Percentiles rank a stretch among this genome's conserved stretches.
Evolutionary conservation across 2,113 vertebrate genomes (phyloP).

Genomic region (rabbit (Oryctolagus cuniculus)): DNA sequence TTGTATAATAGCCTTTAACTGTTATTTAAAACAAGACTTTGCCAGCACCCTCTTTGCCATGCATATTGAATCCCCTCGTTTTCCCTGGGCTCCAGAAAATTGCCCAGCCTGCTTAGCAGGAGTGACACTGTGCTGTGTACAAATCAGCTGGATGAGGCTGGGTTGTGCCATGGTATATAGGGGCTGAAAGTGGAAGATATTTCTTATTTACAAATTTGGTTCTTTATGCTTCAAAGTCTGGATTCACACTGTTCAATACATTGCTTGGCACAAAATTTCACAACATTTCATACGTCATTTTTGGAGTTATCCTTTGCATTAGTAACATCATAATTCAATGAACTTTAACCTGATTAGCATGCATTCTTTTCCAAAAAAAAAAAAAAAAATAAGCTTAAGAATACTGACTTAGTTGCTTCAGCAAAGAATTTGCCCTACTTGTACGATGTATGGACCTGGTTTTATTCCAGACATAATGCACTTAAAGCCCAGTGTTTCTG

Average conservation of each 20-base stretch:
- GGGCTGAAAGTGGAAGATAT: not conserved
- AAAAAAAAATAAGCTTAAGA: not conserved
- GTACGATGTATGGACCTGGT: not conserved
- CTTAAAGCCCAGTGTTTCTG: not conserved
- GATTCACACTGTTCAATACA: not conserved
- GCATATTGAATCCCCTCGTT: not conserved
- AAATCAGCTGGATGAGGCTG: not conserved
- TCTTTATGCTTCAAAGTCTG: not conserved
- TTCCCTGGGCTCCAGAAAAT: not conserved
- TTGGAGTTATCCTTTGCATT: not conserved
- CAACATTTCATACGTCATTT: not conserved
- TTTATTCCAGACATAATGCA: not conserved
- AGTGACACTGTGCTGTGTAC: not conserved
- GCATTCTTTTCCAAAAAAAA: not conserved
- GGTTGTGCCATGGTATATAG: not conserved
- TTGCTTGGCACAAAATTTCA: slow-evolving; percentile 26
- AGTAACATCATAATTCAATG: not conserved
- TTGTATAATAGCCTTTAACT: not conserved
- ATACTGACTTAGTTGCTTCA: not conserved
- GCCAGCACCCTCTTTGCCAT: not conserved
- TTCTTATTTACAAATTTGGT: not conserved
- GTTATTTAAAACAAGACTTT: not conserved
- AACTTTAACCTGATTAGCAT: not conserved
- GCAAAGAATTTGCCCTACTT: not conserved
- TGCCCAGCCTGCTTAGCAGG: not conserved